Conservation (phyloP, 2,113 vertebrate species). For the Burhinus bistriatus region DNA sequence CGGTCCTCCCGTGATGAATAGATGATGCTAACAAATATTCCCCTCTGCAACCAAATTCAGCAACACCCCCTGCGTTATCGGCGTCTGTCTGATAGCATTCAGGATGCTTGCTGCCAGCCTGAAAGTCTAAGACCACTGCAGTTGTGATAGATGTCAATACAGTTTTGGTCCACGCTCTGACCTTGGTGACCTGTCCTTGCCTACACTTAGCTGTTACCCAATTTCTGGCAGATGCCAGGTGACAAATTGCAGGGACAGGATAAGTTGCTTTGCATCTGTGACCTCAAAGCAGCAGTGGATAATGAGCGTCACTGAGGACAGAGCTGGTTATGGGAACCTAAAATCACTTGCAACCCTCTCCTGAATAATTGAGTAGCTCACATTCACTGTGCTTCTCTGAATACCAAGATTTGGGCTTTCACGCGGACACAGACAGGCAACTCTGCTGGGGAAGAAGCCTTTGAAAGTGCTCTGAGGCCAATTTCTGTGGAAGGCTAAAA, state of each 20-base stretch:
- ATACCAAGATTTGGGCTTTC: background rate
- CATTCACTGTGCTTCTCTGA: background rate
- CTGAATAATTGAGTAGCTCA: background rate
- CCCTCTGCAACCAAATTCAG: background rate
- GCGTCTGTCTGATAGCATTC: background rate
- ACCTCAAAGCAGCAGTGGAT: background rate
- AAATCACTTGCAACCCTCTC: background rate
- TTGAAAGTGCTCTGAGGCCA: background rate
- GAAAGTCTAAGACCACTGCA: background rate
- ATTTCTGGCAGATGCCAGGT: background rate
- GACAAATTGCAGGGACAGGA: background rate
- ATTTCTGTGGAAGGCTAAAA: background rate
- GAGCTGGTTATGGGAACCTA: background rate
- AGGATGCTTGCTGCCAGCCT: background rate
- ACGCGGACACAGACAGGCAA: background rate
- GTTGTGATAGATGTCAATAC: accelerated
- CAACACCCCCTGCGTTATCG: background rate
- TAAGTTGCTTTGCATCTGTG: background rate
- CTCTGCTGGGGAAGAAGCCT: background rate
- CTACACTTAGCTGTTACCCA: background rate
- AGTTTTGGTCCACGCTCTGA: background rate
- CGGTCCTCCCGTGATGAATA: background rate
- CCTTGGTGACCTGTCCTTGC: background rate
- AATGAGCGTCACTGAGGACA: background rate
- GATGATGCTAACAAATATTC: background rate